phyloP scores from a whole-genome alignment of 2,797 vertebrate genomes.

The Poecilia gillii region DNA sequence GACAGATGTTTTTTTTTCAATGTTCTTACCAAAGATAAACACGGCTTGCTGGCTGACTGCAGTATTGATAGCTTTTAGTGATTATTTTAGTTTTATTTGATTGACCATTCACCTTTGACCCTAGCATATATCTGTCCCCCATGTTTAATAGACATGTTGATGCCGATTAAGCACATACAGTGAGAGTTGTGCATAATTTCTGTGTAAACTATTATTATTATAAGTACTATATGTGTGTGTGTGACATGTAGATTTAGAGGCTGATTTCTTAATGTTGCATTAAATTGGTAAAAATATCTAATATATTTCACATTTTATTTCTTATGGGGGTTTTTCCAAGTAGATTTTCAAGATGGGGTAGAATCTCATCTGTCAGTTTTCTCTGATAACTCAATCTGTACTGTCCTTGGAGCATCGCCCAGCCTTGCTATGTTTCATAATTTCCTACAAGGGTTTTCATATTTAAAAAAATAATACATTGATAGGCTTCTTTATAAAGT shows the following conservation, averaged over 20 bases:
- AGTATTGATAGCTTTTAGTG: slow-evolving; percentile 5
- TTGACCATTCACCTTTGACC: slow-evolving; percentile 34
- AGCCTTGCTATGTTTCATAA: neutral
- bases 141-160: slow-evolving; percentile 5
- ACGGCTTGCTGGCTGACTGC: neutral
- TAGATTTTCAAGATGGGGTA: neutral
- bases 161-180: slow-evolving; percentile 1
- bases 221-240: too few species aligned
- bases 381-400: neutral
- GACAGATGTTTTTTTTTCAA: slow-evolving; percentile 5
- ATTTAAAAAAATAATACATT: neutral
- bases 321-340: neutral
- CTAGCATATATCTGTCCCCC: neutral
- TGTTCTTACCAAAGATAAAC: slow-evolving; percentile 6
- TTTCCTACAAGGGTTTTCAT: too few species aligned
- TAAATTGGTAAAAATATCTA: neutral
- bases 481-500: neutral
- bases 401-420: neutral
- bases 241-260: neutral
- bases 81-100: slow-evolving; percentile 12
- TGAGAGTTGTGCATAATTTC: slow-evolving; percentile 7
- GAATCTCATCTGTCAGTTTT: neutral
- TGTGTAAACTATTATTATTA: neutral
- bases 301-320: neutral
- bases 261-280: neutral